These are phyloP conservation scores for Drosophila multiciliata DNA, from an alignment of 2,888 invertebrate genomes.

Conservation along the genomic window DNA sequence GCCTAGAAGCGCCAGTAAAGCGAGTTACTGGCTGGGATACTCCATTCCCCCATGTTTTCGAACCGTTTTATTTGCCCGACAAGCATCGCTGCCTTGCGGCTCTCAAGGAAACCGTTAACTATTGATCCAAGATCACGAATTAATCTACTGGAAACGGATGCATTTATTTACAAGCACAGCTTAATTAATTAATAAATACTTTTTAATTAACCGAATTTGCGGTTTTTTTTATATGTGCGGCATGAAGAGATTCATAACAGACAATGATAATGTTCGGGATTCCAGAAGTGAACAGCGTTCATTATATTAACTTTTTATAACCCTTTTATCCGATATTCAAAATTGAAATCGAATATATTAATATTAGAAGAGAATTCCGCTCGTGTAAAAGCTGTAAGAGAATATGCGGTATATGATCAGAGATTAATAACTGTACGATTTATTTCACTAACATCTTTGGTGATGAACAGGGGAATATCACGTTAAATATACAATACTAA, in stretches of 20 bases:
- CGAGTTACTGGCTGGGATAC: conserved; percentile 97
- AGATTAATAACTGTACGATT: conserved; percentile 43
- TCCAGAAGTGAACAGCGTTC: background rate
- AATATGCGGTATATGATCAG: conserved; percentile 13
- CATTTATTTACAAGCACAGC: conserved; percentile 69
- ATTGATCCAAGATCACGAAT: conserved; percentile 85
- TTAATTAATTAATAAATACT: conserved; percentile 30
- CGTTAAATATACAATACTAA: conserved; percentile 47
- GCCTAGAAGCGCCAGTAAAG: conserved; percentile 95
- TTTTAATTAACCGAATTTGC: conserved; percentile 1
- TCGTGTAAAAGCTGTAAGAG: background rate
- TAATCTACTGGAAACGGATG: conserved; percentile 67
- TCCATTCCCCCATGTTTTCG: conserved; percentile 98
- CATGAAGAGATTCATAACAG: background rate
- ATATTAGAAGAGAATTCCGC: background rate
- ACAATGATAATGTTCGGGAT: background rate
- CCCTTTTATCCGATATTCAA: background rate
- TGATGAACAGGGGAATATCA: conserved; percentile 39
- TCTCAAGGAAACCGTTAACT: conserved; percentile 90
- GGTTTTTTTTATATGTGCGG: background rate
- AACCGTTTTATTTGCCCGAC: conserved; percentile 98
- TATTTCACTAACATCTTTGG: conserved; percentile 49
- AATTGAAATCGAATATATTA: background rate
- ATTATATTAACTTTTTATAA: background rate
- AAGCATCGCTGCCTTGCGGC: conserved; percentile 96